Base-by-base conservation (phyloP, 2,797 vertebrate species). In the Molossus molossus region DNA sequence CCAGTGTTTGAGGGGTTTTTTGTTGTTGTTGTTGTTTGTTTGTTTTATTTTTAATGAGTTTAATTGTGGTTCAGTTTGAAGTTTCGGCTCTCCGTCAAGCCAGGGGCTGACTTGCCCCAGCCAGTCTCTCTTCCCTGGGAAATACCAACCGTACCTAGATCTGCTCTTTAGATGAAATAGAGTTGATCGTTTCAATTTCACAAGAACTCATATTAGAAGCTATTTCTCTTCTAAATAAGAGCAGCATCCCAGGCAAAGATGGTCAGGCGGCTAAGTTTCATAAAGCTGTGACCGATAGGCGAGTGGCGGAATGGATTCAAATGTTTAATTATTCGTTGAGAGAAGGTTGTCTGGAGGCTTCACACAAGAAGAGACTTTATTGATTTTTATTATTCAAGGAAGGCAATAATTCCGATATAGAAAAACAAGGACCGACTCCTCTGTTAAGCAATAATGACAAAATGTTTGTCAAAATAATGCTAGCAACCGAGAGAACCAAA, bases 371-470 rank as follows among this genome's bases (percentile, higher is more conserved):
- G 45, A 96, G 62, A 76, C 45, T 97, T 97, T 98, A 98, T 97
- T 98, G 98, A 98, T 98, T 98, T 98, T 98, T 98, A 98, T 98
- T 98, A 98, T 97, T 98, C 97, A 98, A 92, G 96, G 94, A 94
- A 97, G 94, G 97, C 97, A 97, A 97, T 98, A 98, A 98, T 98
- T 98, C 98, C 98, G 93, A 96, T 96, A 97, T 98, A 96, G 98
- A 96, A 93, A 83, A 97, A 90, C 90, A 90, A 58, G 89, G 90
- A 97, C 97, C 87, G 97, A 97, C 98, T 98, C 96, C 87, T 98
- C 97, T 81, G 65, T 97, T 98, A 98, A 98, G 96, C 96, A 96
- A 96, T 97, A 97, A 98, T 98, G 98, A 98, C 97, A 97, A 98
- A 98, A 98, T 95, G 96, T 97, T 98, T 98, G 97, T 53, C 21